Base-by-base conservation (phyloP, 1,140 invertebrate species). In the Anastrepha obliqua region DNA sequence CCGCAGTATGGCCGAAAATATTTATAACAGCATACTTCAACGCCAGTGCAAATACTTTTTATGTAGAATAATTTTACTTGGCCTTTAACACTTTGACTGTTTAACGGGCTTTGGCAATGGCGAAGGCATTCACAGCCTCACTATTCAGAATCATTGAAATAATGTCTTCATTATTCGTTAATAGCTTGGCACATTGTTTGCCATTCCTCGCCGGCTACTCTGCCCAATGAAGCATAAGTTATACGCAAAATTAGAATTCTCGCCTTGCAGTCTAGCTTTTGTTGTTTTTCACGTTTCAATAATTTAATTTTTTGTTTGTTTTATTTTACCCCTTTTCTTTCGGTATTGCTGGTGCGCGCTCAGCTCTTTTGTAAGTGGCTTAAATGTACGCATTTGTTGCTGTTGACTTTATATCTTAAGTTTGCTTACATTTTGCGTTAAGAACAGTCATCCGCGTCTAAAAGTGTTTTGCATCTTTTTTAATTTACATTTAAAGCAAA, bases 341-440 rank as follows among this genome's bases (percentile, higher is more conserved):
- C 20, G n/a, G 74, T 55, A 70, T 51, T 81, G 47, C 20, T 20
- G 44, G 20, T 55, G 51, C 47, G 74, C 74, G 6, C 7, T n/a
- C 74, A 9, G 47, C 20, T 86, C 8, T 60, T 62, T 86, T 60
- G 58, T 86, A 86, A 86, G 55, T 58, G 55, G 85, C 85, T 86
- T 86, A 86, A 86, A 86, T 62, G 85, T 17, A 11, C 74, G 74
- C 74, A 55, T 81, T 81, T 86, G 29, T 17, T 17, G 17, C 29
- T 86, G 85, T 86, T 86, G n/a, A 86, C 62, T 86, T 86, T 86
- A 55, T 59, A 51, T 86, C 55, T 86, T 86, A 86, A 86, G 59
- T 86, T 86, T 86, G 85, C 85, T 81, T 81, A 81, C 74, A 81
- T 81, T 81, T 81, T n/a, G 74, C 74, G 17, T 81, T 81, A 20